phyloP scores from a whole-genome alignment of 2,113 vertebrate species.

The Myrmecophaga tridactyla region DNA sequence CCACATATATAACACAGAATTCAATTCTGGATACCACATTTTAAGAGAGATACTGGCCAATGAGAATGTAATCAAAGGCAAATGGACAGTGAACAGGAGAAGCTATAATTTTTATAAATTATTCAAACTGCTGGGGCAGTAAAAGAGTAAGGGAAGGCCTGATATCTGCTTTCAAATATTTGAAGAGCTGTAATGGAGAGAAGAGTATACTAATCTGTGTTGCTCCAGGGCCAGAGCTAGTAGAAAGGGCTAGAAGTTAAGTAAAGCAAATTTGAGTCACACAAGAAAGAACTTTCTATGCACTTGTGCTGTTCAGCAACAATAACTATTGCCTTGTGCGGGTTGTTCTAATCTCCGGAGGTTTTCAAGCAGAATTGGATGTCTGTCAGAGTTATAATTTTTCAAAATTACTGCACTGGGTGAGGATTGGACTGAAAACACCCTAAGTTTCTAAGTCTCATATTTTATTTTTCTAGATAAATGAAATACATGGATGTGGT shows the following conservation, averaged over 20 bases:
- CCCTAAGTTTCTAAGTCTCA: neutral
- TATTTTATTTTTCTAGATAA: conserved; percentile 21
- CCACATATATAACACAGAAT: conserved; percentile 22
- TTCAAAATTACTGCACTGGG: neutral
- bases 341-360: neutral
- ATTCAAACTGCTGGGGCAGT: conserved; percentile 51
- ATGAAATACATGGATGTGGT: neutral
- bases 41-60: conserved; percentile 47
- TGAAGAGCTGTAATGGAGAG: conserved; percentile 26
- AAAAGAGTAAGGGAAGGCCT: conserved; percentile 53
- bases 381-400: neutral
- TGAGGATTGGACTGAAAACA: neutral
- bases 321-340: neutral
- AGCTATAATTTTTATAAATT: conserved; percentile 65
- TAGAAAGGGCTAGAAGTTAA: conserved; percentile 20
- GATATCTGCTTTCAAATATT: conserved; percentile 59
- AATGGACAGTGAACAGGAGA: conserved; percentile 45
- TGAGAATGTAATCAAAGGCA: conserved; percentile 54
- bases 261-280: conserved; percentile 15
- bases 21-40: conserved; percentile 44
- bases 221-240: conserved; percentile 4
- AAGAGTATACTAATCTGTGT: conserved; percentile 6
- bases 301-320: neutral
- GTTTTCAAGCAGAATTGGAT: neutral
- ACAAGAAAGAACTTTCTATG: neutral